Base-by-base conservation (phyloP, 2,888 invertebrate genomes). In the Chymomyza procnemis region DNA sequence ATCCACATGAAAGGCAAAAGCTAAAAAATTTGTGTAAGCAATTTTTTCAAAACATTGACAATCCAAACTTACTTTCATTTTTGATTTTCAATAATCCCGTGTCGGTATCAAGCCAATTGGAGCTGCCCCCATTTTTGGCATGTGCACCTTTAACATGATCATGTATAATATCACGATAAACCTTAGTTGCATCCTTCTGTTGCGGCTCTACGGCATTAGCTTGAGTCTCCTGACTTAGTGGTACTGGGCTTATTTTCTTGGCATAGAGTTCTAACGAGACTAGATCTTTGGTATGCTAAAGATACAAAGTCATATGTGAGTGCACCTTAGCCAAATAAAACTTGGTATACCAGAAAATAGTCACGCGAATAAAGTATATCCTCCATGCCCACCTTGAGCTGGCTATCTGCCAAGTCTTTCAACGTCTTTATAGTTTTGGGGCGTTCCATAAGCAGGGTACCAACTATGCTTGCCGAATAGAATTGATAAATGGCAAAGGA, bases 1-100 rank as follows among this genome's bases (percentile, higher is more conserved):
- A 88, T 95, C 95, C 4, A 94, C 92, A 80, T 95, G 94, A 88
- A 94, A 95, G 0, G 95, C 95, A 83, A 93, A 95, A 2, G 93
- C 94, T 90, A 50, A 8, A 5, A 22, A 12, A 12, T 12, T 2
- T 12, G 3, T 26, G 8, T 41, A n/a, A n/a, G n/a, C n/a, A n/a
- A n/a, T n/a, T n/a, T n/a, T n/a, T n/a, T n/a, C n/a, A n/a, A 5
- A 6, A 26, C 6, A 41, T 41, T 41, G 19, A 59, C 14, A 4
- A 14, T 55, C n/a, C n/a, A n/a, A n/a, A 77, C 88, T 80, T 69
- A 91, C 91, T 84, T 2, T 95, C 95, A 34, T 90, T 88, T 84
- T 93, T 93, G 0, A 95, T 93, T 74, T 92, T 88, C 0, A 89
- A 89, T 85, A 95, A 91, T 12, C 95, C 95, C 57, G 92, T 89